Base-by-base conservation (phyloP, 2,888 invertebrate species). In the Capitulum mitella region DNA sequence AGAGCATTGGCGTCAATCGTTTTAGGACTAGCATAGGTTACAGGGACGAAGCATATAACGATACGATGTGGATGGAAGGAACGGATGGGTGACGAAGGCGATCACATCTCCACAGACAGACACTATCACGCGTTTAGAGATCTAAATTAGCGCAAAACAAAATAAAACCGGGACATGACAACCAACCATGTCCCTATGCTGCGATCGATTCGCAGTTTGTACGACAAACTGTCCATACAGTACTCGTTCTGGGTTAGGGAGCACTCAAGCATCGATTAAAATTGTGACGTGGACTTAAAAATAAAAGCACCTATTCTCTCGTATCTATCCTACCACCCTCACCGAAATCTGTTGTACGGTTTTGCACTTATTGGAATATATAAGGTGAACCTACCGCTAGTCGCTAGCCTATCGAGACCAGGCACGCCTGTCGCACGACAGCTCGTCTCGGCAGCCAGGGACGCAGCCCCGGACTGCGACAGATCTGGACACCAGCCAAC, bases 291-390 rank as follows among this genome's bases (percentile, higher is more conserved):
- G 6, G 14, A 32, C 61, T 61, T 61, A 32, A 54, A 54, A 54
- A 32, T 32, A 32, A 61, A 32, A 32, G 12, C 61, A 61, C 12
- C 12, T n/a, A 54, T 54, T n/a, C 26, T 54, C 61, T 61, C 32
- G 32, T 14, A 32, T 14, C 14, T 1, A 61, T 16, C 6, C 61
- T 61, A n/a, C n/a, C 12, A 3, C 61, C 29, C 6, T 32, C 61
- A 61, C 61, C 61, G 70, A 37, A 34, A 22, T 70, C 37, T 34
- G 19, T 70, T 70, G 70, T 70, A 70, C 70, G 26, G 32, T 37
- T 70, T 70, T 70, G 70, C 70, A 70, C 70, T 70, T 70, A 37
- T 8, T 22, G 70, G 37, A 70, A 70, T 37, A 70, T 70, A 37
- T 37, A 14, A 70, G 19, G 26, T 19, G 14, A 70, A 10, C 2